Conservation (phyloP, 2,888 invertebrate genomes). For the Spodoptera exigua region DNA sequence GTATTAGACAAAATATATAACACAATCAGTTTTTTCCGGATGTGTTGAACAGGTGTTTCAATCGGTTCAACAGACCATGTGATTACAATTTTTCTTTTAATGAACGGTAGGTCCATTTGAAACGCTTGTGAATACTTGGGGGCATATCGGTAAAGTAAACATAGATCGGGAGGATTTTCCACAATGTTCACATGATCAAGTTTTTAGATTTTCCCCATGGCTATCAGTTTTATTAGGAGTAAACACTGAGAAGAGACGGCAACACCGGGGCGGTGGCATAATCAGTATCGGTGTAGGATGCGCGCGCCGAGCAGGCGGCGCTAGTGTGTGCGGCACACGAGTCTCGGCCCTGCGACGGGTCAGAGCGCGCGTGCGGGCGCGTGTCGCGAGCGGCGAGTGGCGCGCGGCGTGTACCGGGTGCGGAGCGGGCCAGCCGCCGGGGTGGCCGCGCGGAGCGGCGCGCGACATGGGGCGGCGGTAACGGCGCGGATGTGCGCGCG, state of each 20-base stretch:
- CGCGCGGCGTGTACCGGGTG: constrained; percentile 64
- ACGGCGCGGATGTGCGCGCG: constrained; percentile 94
- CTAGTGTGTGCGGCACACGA: constrained; percentile 66
- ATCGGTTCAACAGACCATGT: too few relatives aligned
- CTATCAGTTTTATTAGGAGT: constrained; percentile 39
- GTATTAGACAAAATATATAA: too few relatives aligned
- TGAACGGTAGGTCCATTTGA: too few relatives aligned
- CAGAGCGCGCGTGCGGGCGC: constrained; percentile 74
- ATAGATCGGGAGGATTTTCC: too few relatives aligned
- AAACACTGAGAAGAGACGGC: constrained; percentile 60
- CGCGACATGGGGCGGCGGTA: constrained; percentile 92
- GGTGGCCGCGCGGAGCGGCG: constrained; percentile 82
- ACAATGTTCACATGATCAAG: constrained; percentile 6
- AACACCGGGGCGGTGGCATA: constrained; percentile 65
- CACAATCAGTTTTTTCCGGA: too few relatives aligned
- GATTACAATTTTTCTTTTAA: too few relatives aligned
- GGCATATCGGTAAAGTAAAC: too few relatives aligned
- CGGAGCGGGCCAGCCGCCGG: constrained; percentile 70
- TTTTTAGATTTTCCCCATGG: constrained; percentile 13
- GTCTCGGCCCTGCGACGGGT: constrained; percentile 75
- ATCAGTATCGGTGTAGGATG: constrained; percentile 60
- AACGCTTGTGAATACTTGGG: too few relatives aligned
- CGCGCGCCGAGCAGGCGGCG: constrained; percentile 69
- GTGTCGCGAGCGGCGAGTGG: constrained; percentile 65
- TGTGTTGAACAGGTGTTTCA: too few relatives aligned